Base-by-base conservation (phyloP, 2,113 vertebrate species). In the Lanius collurio region DNA sequence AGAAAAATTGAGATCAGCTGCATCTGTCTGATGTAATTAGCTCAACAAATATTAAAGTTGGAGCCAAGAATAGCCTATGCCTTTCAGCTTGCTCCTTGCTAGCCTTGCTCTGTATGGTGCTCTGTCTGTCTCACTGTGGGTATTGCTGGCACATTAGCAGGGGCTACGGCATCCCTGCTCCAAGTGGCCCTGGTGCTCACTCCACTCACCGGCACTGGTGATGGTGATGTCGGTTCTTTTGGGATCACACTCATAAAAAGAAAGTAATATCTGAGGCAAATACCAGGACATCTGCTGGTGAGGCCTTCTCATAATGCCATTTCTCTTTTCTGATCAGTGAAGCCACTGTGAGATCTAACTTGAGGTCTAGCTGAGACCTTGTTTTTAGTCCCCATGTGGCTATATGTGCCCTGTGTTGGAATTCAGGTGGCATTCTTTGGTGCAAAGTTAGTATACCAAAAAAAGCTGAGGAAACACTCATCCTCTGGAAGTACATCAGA, bases 141-240 rank as follows among this genome's bases (percentile, higher is more conserved):
- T 52, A 56, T 39, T 13, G 31, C 53, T 49, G 26, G 33, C 8
- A 11, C 5, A 3, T 44, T 27, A 24, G 41, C 37, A 46, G 59
- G n/a, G 62, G 9, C 27, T 37, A 9, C 28, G 50, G 22, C 1
- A 1, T 49, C 67, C 57, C 50, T 73, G 44, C 27, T 89, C 47
- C 62, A 70, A 1, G 2, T 19, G 31, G 30, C 21, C 11, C 19
- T 2, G 1, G 14, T 2, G 2, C 50, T 44, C 31, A 13, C 19
- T 93, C 28, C 17, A 17, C 18, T 71, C 1, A 0, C 33, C 50
- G 50, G 53, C 57, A 65, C 8, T 0, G 0, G 2, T 20, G 13
- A 57, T 19, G 23, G 28, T 20, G 39, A 7, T n/a, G 15, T 10
- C 0, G 0, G 13, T 63, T 80, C 16, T 35, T 27, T n/a, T 71